Evolutionary conservation across 2,888 invertebrate genomes (phyloP), one percentile per base, ranked within the genome.

Genomic region (Nemotelus pantherinus): DNA sequence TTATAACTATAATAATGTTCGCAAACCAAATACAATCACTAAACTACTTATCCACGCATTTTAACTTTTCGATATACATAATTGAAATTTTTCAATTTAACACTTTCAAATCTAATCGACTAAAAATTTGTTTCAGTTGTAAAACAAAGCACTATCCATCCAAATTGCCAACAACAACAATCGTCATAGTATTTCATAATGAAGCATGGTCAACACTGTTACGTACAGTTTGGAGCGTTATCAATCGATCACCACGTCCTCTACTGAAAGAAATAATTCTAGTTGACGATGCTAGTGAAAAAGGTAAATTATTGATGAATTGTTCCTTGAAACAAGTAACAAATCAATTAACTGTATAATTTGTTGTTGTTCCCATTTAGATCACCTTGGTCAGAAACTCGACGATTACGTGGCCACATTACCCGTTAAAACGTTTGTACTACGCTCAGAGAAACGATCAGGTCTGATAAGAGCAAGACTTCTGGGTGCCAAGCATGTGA

Each of bases 121-220:
- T 25, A 25, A 25, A 1, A 25, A 25, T 25, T 25, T 25, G 25
- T 85, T 85, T 78, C 83, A 95, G 94, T 80, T 96, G 96, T 87
- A 94, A 93, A 86, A 90, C 89, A 82, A 96, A 96, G 86, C 89
- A 88, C 77, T 95, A 96, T 87, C 92, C 93, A 58, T 90, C 90
- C 67, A 89, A 93, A 81, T 89, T 99, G 83, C 98, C 98, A 3
- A 93, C 95, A 60, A 98, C 98, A 43, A 96, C 97, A 83, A 96
- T 99, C 83, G 97, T 99, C 80, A 98, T 99, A 83, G 99, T 99
- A 76, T 99, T 99, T 89, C 99, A 99, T 89, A 99, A 99, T 87
- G 99, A 99, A 87, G 99, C 99, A 0, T 99, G 98, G 98, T 93
- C 96, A 63, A 99, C 99, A 0, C 90, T 99, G 41, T 89, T 99